Conservation (phyloP, 2,888 invertebrate genomes). For the Xylocampa areola region DNA sequence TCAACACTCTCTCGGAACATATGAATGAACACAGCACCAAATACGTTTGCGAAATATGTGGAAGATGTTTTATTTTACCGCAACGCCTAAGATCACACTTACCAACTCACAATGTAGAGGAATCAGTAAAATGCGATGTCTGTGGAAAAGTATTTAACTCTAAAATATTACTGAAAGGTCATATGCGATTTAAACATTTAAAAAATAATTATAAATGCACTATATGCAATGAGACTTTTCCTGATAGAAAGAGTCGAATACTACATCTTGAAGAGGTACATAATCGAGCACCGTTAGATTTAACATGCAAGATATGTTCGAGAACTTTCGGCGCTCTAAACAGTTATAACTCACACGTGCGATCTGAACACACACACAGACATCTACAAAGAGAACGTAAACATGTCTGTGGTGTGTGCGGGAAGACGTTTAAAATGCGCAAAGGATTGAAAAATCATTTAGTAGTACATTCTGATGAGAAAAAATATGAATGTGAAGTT, state of each 20-base stretch:
- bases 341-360: conserved; percentile 48
- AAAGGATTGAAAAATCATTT: conserved; percentile 28
- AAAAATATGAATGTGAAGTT: conserved; percentile 76
- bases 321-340: conserved; percentile 46
- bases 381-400: conserved; percentile 36
- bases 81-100: conserved; percentile 52
- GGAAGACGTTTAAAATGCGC: conserved; percentile 40
- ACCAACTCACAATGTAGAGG: conserved; percentile 29
- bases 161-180: conserved; percentile 45
- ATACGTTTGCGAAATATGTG: conserved; percentile 80
- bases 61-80: conserved; percentile 73
- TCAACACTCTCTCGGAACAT: conserved; percentile 73
- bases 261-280: conserved; percentile 55
- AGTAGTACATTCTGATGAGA: conserved; percentile 61
- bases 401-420: conserved; percentile 41
- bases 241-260: conserved; percentile 29
- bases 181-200: conserved; percentile 67
- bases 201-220: conserved; percentile 59
- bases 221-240: conserved; percentile 51
- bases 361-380: conserved; percentile 46
- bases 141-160: conserved; percentile 52
- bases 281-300: conserved; percentile 44
- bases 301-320: conserved; percentile 52
- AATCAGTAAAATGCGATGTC: conserved; percentile 43
- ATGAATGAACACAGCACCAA: conserved; percentile 80